Conservation (phyloP, 2,888 invertebrate genomes). For the Galerucella nymphaeae region DNA sequence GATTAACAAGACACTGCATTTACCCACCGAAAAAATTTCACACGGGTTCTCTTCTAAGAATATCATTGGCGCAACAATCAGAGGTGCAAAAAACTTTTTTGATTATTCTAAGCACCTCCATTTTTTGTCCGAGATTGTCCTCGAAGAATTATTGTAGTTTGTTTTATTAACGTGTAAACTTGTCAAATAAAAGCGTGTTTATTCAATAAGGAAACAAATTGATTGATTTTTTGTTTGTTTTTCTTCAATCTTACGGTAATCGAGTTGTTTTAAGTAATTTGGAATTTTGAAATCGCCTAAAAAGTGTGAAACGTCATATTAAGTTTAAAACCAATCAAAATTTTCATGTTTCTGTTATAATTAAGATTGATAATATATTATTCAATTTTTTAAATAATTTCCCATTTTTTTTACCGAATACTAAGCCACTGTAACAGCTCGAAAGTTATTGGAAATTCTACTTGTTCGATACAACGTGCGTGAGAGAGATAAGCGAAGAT, state of each 20-base stretch:
- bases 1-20: slow-evolving; percentile 42
- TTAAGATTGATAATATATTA: not conserved
- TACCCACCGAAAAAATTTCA: slow-evolving; percentile 45
- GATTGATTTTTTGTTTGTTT: no score
- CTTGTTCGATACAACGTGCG: slow-evolving; percentile 57
- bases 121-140: no score
- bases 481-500: slow-evolving; percentile 58
- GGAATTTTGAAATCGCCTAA: no score
- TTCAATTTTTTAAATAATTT: not conserved
- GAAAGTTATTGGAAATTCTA: slow-evolving; percentile 45
- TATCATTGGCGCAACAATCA: slow-evolving; percentile 28
- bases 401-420: not conserved
- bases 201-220: no score
- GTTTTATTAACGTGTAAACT: no score
- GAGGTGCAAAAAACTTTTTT: not conserved
- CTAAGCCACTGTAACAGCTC: slow-evolving; percentile 24
- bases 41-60: slow-evolving; percentile 44
- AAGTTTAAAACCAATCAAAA: no score
- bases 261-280: no score
- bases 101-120: not conserved
- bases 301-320: no score
- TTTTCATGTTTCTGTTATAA: no score
- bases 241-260: no score
- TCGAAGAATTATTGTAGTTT: no score
- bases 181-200: no score